Percentiles rank a stretch among this genome's conserved stretches.
Evolutionary conservation across 2,797 vertebrate genomes (phyloP).

Genomic region (Propithecus deckenii): DNA sequence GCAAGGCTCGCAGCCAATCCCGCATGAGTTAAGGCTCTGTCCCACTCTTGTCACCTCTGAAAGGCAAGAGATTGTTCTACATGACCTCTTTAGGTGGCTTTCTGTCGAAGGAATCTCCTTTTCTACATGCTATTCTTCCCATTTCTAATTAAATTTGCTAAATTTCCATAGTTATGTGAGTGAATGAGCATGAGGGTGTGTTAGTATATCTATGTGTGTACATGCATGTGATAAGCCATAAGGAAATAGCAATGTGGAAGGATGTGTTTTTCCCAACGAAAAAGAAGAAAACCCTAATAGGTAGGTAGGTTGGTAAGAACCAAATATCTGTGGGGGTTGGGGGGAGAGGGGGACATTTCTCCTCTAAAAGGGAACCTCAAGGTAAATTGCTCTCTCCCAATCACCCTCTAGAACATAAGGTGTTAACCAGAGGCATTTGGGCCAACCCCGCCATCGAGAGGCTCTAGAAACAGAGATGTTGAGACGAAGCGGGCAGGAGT

Average conservation of each 20-base stretch:
- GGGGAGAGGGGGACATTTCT: not conserved
- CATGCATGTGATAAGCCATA: not conserved
- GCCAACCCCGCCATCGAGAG: not conserved
- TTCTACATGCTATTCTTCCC: not conserved
- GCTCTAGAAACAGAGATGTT: not conserved
- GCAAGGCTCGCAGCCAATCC: not conserved
- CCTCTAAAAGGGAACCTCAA: not conserved
- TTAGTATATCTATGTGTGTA: not conserved
- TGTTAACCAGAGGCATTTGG: not conserved
- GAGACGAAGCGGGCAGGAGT: not conserved
- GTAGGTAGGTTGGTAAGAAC: not conserved
- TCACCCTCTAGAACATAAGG: not conserved
- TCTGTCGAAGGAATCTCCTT: not conserved
- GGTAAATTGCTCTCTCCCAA: not conserved
- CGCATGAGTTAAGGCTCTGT: not conserved
- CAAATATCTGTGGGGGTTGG: not conserved
- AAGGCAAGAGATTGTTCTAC: not conserved
- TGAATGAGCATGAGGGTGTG: not conserved
- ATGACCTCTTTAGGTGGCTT: not conserved
- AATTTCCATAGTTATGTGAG: not conserved
- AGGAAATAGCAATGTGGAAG: not conserved
- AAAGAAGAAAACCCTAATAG: not conserved
- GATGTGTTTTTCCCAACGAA: not conserved
- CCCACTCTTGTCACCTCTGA: not conserved
- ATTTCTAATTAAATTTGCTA: slow-evolving; percentile 9